Evolutionary conservation across 2,888 invertebrate species (phyloP), one percentile per base, ranked within the genome.

Genomic region (Merodon equestris): DNA sequence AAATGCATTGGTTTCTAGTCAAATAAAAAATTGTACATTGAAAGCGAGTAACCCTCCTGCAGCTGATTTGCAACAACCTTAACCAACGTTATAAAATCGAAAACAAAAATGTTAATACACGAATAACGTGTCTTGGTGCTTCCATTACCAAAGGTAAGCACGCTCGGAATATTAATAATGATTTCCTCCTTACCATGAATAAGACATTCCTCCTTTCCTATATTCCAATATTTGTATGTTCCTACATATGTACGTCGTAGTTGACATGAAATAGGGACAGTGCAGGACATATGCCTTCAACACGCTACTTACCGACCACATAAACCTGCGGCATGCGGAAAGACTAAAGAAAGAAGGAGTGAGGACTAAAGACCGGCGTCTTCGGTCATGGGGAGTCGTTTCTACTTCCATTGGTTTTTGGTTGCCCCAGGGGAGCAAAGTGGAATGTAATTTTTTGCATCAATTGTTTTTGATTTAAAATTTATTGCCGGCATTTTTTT

Each of bases 401-500:
- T n/a, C n/a, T 63, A 60, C 53, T 68, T 7, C 27, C 63, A 68
- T 74, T 27, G 27, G 27, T 27, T 27, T 27, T 27, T 27, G 3
- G 27, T 27, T 56, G 74, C 58, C 79, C 54, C 50, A 63, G 56
- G 54, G n/a, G n/a, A n/a, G n/a, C n/a, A n/a, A 64, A 70, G 64
- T 64, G 44, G 68, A 68, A 79, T 68, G 79, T 74, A 79, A 79
- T 79, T 79, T 79, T 70, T 79, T 79, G 79, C 79, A 79, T 79
- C 79, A 79, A 79, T 79, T 79, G 74, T 79, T 79, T 79, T 79
- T 79, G 79, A 79, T 79, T 74, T 79, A 56, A 79, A 79, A 74
- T 79, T 74, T 79, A 79, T 27, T 79, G 74, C 74, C 68, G 68
- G 38, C 45, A 60, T 68, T 68, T 60, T 73, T 64, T 64, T 44